Base-by-base conservation (phyloP, 2,888 invertebrate genomes). In the Protophormia terraenovae region DNA sequence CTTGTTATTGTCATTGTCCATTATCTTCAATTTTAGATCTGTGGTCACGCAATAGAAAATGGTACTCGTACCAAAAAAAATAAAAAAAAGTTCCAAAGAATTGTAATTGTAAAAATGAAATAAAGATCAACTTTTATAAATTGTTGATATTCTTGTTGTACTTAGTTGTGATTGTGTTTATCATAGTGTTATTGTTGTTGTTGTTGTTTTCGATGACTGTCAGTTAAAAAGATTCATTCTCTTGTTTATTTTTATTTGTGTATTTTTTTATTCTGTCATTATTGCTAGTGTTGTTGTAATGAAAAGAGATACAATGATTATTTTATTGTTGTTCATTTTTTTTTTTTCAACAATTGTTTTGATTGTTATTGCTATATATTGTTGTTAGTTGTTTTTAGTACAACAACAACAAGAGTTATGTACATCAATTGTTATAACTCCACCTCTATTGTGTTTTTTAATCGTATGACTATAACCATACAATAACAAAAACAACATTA, bases 221-320 rank as follows among this genome's bases (percentile, higher is more conserved):
- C 32, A 53, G n/a, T 41, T 58, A 27, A 22, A n/a, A 27, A 79
- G 10, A 29, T 55, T 47, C 24, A 66, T 66, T 38, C 27, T 27
- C 14, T 41, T 27, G n/a, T n/a, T n/a, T n/a, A n/a, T n/a, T n/a
- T n/a, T n/a, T n/a, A n/a, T n/a, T n/a, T 69, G 27, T 32, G 12
- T 45, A 14, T 2, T 41, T 32, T 53, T n/a, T n/a, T n/a, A 53
- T 53, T 38, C 66, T 19, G 12, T 66, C 38, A 22, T 47, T 78
- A 35, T 24, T 53, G 16, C 5, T 64, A 1, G 29, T n/a, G 14
- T 72, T 72, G 55, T 55, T 79, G 32, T 14, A 55, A 14, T 60
- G 41, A 71, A 80, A 62, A 84, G 73, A 79, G 75, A 84, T 64
- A 71, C 75, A 71, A 71, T 64, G 69, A 80, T 29, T 58, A 50